phyloP scores from a whole-genome alignment of 1,140 invertebrate genomes.

The Drosophila tropicalis region DNA sequence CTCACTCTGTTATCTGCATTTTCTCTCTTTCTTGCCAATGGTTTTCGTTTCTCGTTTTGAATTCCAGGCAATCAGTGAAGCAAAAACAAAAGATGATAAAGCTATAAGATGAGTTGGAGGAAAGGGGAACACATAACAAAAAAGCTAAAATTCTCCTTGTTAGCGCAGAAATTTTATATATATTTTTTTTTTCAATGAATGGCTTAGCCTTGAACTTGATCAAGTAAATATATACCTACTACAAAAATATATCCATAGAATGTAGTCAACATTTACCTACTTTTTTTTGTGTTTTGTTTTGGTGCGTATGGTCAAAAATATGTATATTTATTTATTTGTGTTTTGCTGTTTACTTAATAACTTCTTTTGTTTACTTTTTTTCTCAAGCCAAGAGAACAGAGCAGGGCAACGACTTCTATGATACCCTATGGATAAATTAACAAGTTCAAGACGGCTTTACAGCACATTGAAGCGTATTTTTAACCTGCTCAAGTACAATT shows the following conservation, averaged over 20 bases:
- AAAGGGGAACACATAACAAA: background rate
- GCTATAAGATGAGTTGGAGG: background rate
- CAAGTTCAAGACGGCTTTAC: too few relatives aligned
- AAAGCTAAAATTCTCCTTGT: constrained; percentile 8
- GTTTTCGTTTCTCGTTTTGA: constrained; percentile 7
- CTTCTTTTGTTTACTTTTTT: constrained; percentile 42
- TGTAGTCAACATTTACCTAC: constrained; percentile 20
- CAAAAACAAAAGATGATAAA: constrained; percentile 44
- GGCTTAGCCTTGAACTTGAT: constrained; percentile 25
- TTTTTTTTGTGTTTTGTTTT: constrained; percentile 23
- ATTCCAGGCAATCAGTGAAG: constrained; percentile 67
- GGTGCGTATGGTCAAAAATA: constrained; percentile 18
- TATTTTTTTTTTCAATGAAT: background rate
- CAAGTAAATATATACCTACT: constrained; percentile 9
- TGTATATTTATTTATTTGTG: background rate
- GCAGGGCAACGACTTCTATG: background rate
- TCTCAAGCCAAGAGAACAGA: constrained; percentile 1
- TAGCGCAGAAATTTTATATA: background rate
- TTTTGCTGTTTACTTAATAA: constrained; percentile 21
- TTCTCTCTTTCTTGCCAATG: constrained; percentile 3
- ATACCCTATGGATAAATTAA: too few relatives aligned
- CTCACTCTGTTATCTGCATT: background rate
- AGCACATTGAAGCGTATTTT: too few relatives aligned
- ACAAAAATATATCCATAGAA: constrained; percentile 2
- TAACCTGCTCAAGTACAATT: too few relatives aligned